phyloP scores from a whole-genome alignment of 2,888 invertebrate species.

The Caenorhabditis doughertyi region DNA sequence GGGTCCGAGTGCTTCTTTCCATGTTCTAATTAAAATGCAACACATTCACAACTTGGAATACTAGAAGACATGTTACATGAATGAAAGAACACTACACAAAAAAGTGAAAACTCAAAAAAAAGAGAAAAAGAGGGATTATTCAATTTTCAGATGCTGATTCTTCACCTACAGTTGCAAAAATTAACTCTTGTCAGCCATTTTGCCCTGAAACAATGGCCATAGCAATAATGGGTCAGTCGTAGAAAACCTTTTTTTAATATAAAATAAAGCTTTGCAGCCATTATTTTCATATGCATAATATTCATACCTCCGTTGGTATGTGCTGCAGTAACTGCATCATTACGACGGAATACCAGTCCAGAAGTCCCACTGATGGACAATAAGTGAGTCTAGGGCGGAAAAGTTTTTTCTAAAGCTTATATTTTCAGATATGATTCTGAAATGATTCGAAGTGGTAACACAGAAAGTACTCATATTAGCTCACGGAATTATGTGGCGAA shows the following conservation, averaged over 20 bases:
- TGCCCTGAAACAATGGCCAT: conserved; percentile 72
- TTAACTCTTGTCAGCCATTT: conserved; percentile 67
- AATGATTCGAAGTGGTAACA: conserved; percentile 80
- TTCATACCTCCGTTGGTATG: conserved; percentile 74
- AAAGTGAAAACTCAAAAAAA: too few species aligned
- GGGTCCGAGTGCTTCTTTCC: conserved; percentile 14
- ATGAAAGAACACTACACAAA: conserved; percentile 4
- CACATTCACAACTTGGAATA: conserved; percentile 55
- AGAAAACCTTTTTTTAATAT: not conserved
- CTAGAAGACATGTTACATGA: not conserved
- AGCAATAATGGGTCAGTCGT: conserved; percentile 62
- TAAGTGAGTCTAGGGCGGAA: conserved; percentile 38
- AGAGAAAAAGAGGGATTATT: not conserved
- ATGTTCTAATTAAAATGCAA: conserved; percentile 68
- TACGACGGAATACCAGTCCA: conserved; percentile 65
- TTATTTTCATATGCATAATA: conserved; percentile 70
- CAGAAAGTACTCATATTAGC: conserved; percentile 77
- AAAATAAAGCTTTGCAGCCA: conserved; percentile 25
- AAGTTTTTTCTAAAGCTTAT: not conserved
- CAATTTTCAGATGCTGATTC: conserved; percentile 58
- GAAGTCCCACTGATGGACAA: conserved; percentile 72
- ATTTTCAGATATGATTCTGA: conserved; percentile 73
- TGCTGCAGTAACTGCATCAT: conserved; percentile 67
- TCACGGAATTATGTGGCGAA: conserved; percentile 68
- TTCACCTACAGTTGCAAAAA: conserved; percentile 54